phyloP scores from a whole-genome alignment of 1,140 invertebrate genomes.

The Prorops nasuta region DNA sequence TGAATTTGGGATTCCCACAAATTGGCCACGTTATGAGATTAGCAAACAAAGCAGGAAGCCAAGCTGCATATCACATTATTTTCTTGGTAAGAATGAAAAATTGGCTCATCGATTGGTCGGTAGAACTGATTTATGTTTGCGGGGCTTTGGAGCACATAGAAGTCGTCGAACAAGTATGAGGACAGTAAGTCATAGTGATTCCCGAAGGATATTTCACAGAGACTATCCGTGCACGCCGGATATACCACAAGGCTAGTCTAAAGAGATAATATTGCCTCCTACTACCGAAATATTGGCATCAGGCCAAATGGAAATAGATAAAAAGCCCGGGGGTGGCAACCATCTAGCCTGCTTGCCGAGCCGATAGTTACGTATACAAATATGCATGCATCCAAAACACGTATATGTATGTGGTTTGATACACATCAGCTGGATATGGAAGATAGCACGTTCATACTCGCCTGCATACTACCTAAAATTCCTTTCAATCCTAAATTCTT shows the following conservation, averaged over 20 bases:
- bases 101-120: neutral
- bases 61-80: neutral
- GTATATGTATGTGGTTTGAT: too few species aligned
- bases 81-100: neutral
- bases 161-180: slow-evolving; percentile 21
- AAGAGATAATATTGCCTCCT: slow-evolving; percentile 48
- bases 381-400: slow-evolving; percentile 4
- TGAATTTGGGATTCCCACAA: too few species aligned
- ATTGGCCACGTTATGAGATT: too few species aligned
- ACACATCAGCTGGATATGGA: too few species aligned
- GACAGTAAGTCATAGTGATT: slow-evolving; percentile 32
- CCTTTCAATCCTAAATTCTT: too few species aligned
- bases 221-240: slow-evolving; percentile 26
- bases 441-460: too few species aligned
- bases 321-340: slow-evolving; percentile 34
- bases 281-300: slow-evolving; percentile 46
- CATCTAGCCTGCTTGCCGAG: slow-evolving; percentile 4
- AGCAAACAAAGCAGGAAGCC: too few species aligned
- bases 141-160: neutral
- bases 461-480: too few species aligned
- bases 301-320: slow-evolving; percentile 54
- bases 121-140: neutral
- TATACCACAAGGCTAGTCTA: slow-evolving; percentile 37
- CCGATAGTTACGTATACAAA: slow-evolving; percentile 3
- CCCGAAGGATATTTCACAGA: slow-evolving; percentile 17